Evolutionary conservation across 2,113 vertebrate species (phyloP).

Genomic region (Rhagologus leucostigma): DNA sequence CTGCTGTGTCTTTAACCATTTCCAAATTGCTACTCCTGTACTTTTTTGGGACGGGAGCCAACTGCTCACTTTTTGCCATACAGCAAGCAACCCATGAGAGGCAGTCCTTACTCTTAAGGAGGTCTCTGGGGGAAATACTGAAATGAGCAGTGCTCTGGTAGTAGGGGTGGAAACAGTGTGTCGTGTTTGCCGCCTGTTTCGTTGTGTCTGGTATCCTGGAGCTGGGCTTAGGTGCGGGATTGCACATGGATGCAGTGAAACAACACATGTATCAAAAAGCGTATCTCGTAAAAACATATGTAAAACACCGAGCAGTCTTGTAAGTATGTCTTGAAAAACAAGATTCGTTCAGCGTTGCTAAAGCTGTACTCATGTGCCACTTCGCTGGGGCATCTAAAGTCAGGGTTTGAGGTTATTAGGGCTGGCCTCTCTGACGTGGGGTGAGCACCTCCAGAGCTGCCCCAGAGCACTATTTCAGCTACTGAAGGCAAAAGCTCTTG

Average conservation of each 20-base stretch:
- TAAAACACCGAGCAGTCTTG: neutral
- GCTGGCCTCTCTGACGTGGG: neutral
- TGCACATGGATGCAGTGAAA: neutral
- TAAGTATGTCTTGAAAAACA: neutral
- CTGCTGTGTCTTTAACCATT: constrained; percentile 32
- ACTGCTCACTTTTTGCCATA: neutral
- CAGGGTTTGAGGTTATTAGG: neutral
- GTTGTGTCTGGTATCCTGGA: neutral
- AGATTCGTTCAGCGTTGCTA: neutral
- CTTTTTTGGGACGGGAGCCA: neutral
- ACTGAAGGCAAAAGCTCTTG: neutral
- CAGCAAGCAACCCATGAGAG: neutral
- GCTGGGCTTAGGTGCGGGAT: neutral
- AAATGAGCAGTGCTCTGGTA: neutral
- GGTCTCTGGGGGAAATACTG: neutral
- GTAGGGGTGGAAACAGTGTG: neutral
- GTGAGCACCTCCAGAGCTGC: neutral
- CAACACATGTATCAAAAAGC: neutral
- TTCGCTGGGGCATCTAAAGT: neutral
- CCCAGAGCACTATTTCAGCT: neutral
- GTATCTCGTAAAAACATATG: neutral
- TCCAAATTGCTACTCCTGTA: neutral
- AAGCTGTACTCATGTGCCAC: neutral
- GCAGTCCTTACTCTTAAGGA: constrained; percentile 14
- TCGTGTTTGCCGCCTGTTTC: neutral